These are phyloP conservation scores for Gymnocypris eckloni DNA, from an alignment of 2,797 vertebrate species.

Conservation along the genomic window DNA sequence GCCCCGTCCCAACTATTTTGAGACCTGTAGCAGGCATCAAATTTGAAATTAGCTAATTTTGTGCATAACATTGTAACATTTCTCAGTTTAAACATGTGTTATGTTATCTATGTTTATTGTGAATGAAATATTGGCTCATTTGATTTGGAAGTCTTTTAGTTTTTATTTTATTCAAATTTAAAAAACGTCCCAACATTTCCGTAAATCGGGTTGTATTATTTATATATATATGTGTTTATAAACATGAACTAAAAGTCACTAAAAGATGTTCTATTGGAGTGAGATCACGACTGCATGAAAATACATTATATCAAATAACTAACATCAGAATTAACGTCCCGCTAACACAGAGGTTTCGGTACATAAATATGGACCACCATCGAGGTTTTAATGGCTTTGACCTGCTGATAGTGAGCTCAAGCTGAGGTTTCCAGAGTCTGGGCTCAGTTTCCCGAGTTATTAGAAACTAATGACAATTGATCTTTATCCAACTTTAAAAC, in stretches of 20 bases:
- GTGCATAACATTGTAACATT: too few relatives aligned
- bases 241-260: background rate
- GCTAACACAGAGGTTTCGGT: background rate
- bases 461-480: slow-evolving; percentile 63
- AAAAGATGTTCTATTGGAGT: background rate
- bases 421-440: slow-evolving; percentile 64
- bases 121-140: too few relatives aligned
- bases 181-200: too few relatives aligned
- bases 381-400: slow-evolving; percentile 57
- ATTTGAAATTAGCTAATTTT: too few relatives aligned
- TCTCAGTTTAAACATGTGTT: too few relatives aligned
- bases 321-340: background rate
- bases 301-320: background rate
- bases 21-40: too few relatives aligned
- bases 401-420: slow-evolving; percentile 57
- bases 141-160: too few relatives aligned
- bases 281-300: background rate
- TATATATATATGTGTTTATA: background rate
- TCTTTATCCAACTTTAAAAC: slow-evolving; percentile 65
- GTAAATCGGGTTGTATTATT: too few relatives aligned
- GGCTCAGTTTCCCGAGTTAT: slow-evolving; percentile 60
- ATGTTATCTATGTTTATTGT: too few relatives aligned
- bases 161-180: too few relatives aligned
- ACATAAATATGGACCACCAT: slow-evolving; percentile 18
- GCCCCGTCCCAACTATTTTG: too few relatives aligned